Evolutionary conservation across 2,888 invertebrate species (phyloP).

Genomic region (Papilio elwesi): DNA sequence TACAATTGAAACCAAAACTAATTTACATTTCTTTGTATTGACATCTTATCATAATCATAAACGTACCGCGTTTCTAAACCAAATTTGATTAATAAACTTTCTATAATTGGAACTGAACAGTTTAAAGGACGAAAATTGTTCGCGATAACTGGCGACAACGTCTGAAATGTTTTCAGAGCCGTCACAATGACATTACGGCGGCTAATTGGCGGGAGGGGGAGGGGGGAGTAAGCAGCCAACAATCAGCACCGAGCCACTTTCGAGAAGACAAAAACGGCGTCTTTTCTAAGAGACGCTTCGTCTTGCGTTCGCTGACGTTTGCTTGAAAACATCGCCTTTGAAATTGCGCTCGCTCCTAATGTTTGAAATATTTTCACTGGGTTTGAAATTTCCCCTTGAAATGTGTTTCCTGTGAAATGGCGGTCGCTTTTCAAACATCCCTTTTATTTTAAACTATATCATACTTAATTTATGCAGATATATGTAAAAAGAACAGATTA

Average conservation of each 20-base stretch:
- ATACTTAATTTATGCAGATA: no score
- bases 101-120: constrained; percentile 7
- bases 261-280: constrained; percentile 10
- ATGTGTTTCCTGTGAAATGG: background rate
- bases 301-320: constrained; percentile 9
- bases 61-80: background rate
- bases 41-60: background rate
- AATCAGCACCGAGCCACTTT: constrained; percentile 48
- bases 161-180: constrained; percentile 58
- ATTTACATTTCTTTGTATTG: no score
- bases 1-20: no score
- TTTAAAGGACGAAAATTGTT: constrained; percentile 42
- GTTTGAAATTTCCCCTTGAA: constrained; percentile 10
- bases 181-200: constrained; percentile 61
- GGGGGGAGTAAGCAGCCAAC: constrained; percentile 61
- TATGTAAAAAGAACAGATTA: no score
- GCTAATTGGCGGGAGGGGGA: constrained; percentile 63
- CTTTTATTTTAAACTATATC: background rate
- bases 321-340: constrained; percentile 27
- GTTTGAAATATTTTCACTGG: constrained; percentile 19
- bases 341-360: background rate
- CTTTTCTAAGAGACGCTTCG: constrained; percentile 21
- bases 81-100: constrained; percentile 9
- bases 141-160: constrained; percentile 57
- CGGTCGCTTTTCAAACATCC: constrained; percentile 2